Base-by-base conservation (phyloP, 2,797 vertebrate genomes). In the Dermochelys coriacea region DNA sequence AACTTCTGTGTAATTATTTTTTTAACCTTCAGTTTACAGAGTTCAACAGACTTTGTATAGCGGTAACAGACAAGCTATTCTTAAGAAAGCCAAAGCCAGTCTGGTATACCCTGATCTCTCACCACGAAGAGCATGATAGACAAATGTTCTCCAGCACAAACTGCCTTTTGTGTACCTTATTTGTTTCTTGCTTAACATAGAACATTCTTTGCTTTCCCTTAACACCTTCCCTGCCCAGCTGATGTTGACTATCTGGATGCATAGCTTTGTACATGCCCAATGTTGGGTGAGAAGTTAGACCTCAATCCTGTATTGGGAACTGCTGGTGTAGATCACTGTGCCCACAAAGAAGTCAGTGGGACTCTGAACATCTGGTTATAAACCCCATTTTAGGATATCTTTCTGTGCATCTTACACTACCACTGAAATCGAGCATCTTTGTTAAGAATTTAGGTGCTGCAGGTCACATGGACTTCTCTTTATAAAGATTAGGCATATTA, bases 1-100 rank as follows among this genome's bases (percentile, higher is more conserved):
- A 29, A 50, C 90, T 75, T 14, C 4, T 51, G 16, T 50, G 77
- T 86, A 85, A 86, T 27, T 74, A 27, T 37, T 45, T 25, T 75
- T 93, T 91, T 34, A 91, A 78, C 4, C 78, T 6, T 82, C 84
- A 6, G 51, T 93, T 95, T 86, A 61, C 75, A 94, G 16, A 25
- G 68, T 52, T 51, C 12, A 57, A 41, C 12, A 82, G 84, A 82
- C 68, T 12, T 8, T 55, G 80, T 95, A 74, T 6, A 41, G 21
- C 41, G 8, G 59, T 34, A 61, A 61, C 59, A 31, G 57, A 59
- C 12, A 61, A 31, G 29, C 59, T 61, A 31, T 34, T 34, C 29
- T 34, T 31, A 74, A 45, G 71, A 74, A 74, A 27, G 37, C 12
- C 37, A 41, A 71, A 71, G 21, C 37, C 68, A 45, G 6, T 45